Conservation (phyloP, 2,888 invertebrate genomes). For the Drosophila mimetica region DNA sequence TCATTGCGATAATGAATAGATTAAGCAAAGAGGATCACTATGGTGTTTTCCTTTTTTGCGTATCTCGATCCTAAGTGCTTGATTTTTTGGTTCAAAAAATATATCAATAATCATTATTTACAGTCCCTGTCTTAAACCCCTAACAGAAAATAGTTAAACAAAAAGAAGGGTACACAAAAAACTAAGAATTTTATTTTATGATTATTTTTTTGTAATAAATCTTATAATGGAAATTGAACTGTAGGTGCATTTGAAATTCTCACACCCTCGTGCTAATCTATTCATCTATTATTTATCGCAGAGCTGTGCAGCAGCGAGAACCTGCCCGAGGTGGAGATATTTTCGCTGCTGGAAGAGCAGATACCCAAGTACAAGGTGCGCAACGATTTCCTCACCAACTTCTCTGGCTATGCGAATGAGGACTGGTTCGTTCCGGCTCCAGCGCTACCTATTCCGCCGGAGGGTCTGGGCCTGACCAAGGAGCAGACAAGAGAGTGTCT, state of each 20-base stretch:
- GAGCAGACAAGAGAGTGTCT: slow-evolving; percentile 98
- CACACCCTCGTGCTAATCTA: slow-evolving; percentile 4
- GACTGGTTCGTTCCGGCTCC: slow-evolving; percentile 97
- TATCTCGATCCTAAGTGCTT: too few species aligned
- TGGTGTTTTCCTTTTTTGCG: too few species aligned
- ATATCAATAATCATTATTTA: too few species aligned
- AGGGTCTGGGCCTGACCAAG: slow-evolving; percentile 93
- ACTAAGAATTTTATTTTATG: too few species aligned
- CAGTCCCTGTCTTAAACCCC: too few species aligned
- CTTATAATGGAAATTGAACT: not conserved
- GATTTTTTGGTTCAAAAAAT: too few species aligned
- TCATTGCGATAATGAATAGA: too few species aligned
- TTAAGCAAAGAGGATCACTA: too few species aligned
- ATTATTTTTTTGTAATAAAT: not conserved
- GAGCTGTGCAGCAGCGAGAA: slow-evolving; percentile 97
- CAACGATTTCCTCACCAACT: slow-evolving; percentile 96
- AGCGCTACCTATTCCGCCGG: slow-evolving; percentile 90
- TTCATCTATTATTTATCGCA: slow-evolving; percentile 78
- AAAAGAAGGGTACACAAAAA: too few species aligned
- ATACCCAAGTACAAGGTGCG: slow-evolving; percentile 97
- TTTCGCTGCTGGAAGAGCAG: slow-evolving; percentile 96
- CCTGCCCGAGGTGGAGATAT: slow-evolving; percentile 97
- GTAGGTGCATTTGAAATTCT: slow-evolving; percentile 6
- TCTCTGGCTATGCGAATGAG: slow-evolving; percentile 89
- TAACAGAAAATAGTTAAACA: too few species aligned